A percentile compares a stretch with the other conserved stretches of the same genome.
phyloP scores from a whole-genome alignment of 2,113 vertebrate genomes.

The Vicugna pacos region DNA sequence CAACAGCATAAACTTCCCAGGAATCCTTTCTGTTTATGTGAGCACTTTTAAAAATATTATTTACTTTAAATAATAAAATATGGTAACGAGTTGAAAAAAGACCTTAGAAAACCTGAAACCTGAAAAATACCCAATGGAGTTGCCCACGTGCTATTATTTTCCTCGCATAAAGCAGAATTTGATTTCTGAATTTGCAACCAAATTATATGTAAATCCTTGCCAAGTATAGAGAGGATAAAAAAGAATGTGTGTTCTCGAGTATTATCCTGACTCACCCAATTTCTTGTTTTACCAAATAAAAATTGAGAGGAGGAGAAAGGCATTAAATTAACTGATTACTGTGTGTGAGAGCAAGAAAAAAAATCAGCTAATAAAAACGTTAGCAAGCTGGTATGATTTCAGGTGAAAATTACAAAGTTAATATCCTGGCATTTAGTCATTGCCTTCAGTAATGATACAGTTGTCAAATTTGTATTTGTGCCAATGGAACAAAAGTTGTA shows the following conservation, averaged over 20 bases:
- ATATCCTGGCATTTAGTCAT: slow-evolving; percentile 43
- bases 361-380: slow-evolving; percentile 58
- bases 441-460: slow-evolving; percentile 63
- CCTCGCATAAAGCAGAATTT: slow-evolving; percentile 57
- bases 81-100: neutral
- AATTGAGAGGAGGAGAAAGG: slow-evolving; percentile 28
- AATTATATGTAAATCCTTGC: slow-evolving; percentile 57
- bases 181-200: slow-evolving; percentile 65
- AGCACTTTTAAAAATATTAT: neutral
- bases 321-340: slow-evolving; percentile 68
- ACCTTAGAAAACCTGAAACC: neutral
- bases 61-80: neutral
- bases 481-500: slow-evolving; percentile 62
- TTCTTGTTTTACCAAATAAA: slow-evolving; percentile 75
- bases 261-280: slow-evolving; percentile 59
- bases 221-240: slow-evolving; percentile 13
- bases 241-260: neutral
- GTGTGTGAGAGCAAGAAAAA: neutral
- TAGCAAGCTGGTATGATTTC: slow-evolving; percentile 50
- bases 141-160: neutral
- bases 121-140: neutral
- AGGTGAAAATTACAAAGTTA: slow-evolving; percentile 77
- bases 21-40: neutral
- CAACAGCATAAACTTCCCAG: no score
- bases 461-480: slow-evolving; percentile 71